Evolutionary conservation across 2,888 invertebrate species (phyloP).

Genomic region (Leptothorax acervorum): DNA sequence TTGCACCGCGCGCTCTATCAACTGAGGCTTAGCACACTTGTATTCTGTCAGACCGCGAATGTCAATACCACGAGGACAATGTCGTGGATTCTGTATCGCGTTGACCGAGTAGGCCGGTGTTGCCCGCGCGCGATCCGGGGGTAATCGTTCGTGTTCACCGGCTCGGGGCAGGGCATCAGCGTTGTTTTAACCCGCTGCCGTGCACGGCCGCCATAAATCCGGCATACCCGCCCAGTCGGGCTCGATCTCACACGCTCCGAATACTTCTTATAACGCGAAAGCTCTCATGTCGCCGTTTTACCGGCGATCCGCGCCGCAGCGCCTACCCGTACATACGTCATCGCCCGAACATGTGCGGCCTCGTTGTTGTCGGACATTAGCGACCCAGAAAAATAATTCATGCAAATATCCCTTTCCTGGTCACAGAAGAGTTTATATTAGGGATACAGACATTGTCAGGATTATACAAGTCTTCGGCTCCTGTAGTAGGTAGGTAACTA

Average conservation of each 20-base stretch:
- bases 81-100: slow-evolving; percentile 56
- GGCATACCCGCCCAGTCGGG: slow-evolving; percentile 79
- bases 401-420: slow-evolving; percentile 63
- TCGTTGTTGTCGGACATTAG: slow-evolving; percentile 66
- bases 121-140: slow-evolving; percentile 58
- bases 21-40: slow-evolving; percentile 31
- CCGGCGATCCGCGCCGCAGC: neutral
- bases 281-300: slow-evolving; percentile 74
- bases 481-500: no score
- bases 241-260: slow-evolving; percentile 79
- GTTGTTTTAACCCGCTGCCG: slow-evolving; percentile 81
- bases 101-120: slow-evolving; percentile 54
- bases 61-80: slow-evolving; percentile 60
- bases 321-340: slow-evolving; percentile 14
- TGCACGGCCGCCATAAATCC: slow-evolving; percentile 82
- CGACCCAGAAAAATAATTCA: slow-evolving; percentile 79
- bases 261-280: slow-evolving; percentile 79
- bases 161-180: slow-evolving; percentile 69
- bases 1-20: neutral
- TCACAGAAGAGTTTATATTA: slow-evolving; percentile 11
- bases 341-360: slow-evolving; percentile 26
- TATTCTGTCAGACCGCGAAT: slow-evolving; percentile 57
- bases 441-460: neutral
- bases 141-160: slow-evolving; percentile 69
- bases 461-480: neutral